Evolutionary conservation across 2,797 vertebrate genomes (phyloP).

Genomic region (Gymnothorax javanicus): DNA sequence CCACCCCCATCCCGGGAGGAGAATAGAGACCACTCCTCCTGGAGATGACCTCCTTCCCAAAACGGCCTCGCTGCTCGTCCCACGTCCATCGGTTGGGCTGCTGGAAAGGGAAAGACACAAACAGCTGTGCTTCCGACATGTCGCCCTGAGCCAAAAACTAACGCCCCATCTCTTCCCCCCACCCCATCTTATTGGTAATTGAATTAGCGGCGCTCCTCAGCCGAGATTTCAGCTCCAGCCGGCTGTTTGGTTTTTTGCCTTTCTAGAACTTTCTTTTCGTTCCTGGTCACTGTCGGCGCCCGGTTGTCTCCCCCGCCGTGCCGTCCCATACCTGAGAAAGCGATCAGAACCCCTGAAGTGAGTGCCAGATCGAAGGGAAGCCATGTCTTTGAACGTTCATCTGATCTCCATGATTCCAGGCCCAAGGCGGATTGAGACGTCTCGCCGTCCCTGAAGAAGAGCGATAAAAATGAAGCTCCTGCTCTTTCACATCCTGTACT

Average conservation of each 20-base stretch:
- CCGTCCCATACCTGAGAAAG: background rate
- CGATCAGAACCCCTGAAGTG: background rate
- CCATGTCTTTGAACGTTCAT: background rate
- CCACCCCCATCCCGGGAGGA: background rate
- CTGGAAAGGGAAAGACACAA: background rate
- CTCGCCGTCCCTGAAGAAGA: background rate
- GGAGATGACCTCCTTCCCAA: background rate
- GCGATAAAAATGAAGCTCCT: background rate
- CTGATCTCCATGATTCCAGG: background rate
- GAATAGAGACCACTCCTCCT: background rate
- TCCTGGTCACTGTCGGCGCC: background rate
- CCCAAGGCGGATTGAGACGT: background rate
- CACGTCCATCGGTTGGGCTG: background rate
- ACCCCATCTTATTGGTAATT: background rate
- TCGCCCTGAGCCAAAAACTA: background rate
- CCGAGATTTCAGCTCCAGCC: background rate
- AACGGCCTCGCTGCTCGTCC: background rate
- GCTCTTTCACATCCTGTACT: background rate
- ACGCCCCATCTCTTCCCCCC: too few relatives aligned
- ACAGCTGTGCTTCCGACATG: background rate
- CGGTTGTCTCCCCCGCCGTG: background rate
- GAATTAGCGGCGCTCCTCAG: constrained; percentile 5
- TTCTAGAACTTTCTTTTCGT: background rate
- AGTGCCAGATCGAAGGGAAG: background rate
- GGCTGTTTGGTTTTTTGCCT: background rate